Evolutionary conservation across 2,888 invertebrate genomes (phyloP).

Genomic region (Drosophila bunnanda): DNA sequence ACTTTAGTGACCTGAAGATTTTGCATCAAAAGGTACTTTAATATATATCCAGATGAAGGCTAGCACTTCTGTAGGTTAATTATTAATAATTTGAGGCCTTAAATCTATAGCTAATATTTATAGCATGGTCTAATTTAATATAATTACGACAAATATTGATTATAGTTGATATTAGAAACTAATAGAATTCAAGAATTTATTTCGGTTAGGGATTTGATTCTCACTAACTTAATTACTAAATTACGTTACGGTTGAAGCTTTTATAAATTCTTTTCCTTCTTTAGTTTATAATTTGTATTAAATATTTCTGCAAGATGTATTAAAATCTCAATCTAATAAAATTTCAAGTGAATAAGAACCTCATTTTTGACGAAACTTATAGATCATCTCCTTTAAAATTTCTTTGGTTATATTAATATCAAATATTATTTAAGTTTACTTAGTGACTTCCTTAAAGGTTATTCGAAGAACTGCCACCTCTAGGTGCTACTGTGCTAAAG

Average conservation of each 20-base stretch:
- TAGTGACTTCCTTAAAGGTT: too few species aligned
- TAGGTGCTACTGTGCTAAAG: slow-evolving; percentile 77
- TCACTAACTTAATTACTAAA: neutral
- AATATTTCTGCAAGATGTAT: neutral
- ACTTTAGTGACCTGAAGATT: neutral
- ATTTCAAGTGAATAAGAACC: neutral
- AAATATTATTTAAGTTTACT: neutral
- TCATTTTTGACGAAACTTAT: too few species aligned
- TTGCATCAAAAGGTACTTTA: neutral
- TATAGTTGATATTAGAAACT: neutral
- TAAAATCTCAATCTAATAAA: neutral
- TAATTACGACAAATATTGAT: neutral
- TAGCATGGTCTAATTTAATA: neutral
- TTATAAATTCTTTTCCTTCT: too few species aligned
- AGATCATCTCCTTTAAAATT: neutral
- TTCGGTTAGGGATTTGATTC: neutral
- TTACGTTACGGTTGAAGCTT: neutral
- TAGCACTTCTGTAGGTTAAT: too few species aligned
- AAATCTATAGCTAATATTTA: neutral
- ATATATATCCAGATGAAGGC: too few species aligned
- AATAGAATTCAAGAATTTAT: neutral
- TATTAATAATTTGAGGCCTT: neutral
- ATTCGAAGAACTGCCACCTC: slow-evolving; percentile 14
- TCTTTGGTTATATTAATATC: neutral
- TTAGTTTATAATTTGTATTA: too few species aligned